Conservation (phyloP, 1,140 invertebrate species). For the Drosophila parvula region DNA sequence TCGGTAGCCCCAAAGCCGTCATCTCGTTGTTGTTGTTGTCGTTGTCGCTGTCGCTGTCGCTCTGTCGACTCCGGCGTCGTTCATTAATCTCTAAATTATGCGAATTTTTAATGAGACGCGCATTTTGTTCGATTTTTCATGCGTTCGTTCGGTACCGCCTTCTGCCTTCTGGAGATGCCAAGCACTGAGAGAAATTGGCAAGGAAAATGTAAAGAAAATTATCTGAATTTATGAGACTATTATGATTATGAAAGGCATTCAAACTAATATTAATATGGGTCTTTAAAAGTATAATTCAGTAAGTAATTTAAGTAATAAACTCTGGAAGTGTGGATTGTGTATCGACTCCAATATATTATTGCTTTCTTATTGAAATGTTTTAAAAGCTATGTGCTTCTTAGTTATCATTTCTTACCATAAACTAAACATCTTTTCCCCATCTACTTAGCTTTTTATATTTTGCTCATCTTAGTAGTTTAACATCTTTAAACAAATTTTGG, state of each 20-base stretch:
- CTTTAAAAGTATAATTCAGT: not conserved
- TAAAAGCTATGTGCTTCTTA: no score
- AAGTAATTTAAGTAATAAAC: not conserved
- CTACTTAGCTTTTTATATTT: no score
- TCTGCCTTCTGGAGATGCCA: slow-evolving; percentile 11
- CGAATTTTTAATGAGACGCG: slow-evolving; percentile 82
- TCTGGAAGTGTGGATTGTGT: not conserved
- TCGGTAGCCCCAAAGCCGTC: slow-evolving; percentile 68
- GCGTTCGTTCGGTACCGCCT: slow-evolving; percentile 39
- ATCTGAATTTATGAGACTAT: not conserved
- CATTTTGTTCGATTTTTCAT: slow-evolving; percentile 81
- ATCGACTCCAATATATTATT: no score
- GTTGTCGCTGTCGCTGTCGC: slow-evolving; percentile 64
- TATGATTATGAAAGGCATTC: not conserved
- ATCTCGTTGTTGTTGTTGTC: slow-evolving; percentile 37
- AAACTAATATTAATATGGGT: no score
- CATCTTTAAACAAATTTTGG: not conserved
- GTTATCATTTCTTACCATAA: no score
- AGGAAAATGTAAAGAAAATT: no score
- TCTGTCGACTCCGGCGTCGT: slow-evolving; percentile 47
- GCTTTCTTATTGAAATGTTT: no score
- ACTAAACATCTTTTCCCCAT: no score
- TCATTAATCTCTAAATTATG: slow-evolving; percentile 83
- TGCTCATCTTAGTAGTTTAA: no score
- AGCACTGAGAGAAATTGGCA: slow-evolving; percentile 14